phyloP scores from a whole-genome alignment of 2,888 invertebrate genomes.

The Deilephila porcellus region DNA sequence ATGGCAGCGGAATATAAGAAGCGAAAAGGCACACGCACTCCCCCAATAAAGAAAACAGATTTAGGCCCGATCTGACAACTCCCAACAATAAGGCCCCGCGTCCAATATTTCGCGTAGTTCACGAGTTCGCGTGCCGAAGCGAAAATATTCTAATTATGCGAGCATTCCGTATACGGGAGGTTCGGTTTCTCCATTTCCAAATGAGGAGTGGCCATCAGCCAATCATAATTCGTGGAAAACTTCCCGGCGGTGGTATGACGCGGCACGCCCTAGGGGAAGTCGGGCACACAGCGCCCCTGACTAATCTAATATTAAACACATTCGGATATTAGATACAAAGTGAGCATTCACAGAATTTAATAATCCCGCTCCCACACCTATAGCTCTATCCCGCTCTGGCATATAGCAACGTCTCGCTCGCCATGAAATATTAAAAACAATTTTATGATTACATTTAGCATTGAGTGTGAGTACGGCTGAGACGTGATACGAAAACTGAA shows the following conservation, averaged over 20 bases:
- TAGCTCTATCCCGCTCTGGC: constrained; percentile 48
- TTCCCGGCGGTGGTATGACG: constrained; percentile 73
- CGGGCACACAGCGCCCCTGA: constrained; percentile 63
- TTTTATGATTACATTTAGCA: constrained; percentile 84
- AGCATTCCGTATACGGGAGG: constrained; percentile 14
- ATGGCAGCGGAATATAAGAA: not conserved
- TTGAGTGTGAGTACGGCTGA: constrained; percentile 73
- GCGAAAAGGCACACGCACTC: not conserved
- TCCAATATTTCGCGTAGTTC: constrained; percentile 24
- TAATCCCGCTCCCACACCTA: constrained; percentile 75
- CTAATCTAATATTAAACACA: constrained; percentile 85
- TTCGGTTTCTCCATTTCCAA: constrained; percentile 63
- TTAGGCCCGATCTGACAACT: not conserved
- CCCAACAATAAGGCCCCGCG: constrained; percentile 3
- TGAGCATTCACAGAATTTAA: constrained; percentile 84
- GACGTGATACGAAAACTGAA: constrained; percentile 77
- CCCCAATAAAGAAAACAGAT: not conserved
- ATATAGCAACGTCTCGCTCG: constrained; percentile 51
- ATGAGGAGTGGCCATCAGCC: constrained; percentile 68
- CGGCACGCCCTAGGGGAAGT: constrained; percentile 66
- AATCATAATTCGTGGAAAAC: constrained; percentile 75
- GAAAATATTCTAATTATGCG: constrained; percentile 31
- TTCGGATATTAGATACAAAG: constrained; percentile 84
- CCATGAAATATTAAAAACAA: constrained; percentile 83
- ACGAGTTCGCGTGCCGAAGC: constrained; percentile 31